Evolutionary conservation across 2,797 vertebrate species (phyloP), one percentile per base, ranked within the genome.

Genomic region (Arctocebus calabarensis): DNA sequence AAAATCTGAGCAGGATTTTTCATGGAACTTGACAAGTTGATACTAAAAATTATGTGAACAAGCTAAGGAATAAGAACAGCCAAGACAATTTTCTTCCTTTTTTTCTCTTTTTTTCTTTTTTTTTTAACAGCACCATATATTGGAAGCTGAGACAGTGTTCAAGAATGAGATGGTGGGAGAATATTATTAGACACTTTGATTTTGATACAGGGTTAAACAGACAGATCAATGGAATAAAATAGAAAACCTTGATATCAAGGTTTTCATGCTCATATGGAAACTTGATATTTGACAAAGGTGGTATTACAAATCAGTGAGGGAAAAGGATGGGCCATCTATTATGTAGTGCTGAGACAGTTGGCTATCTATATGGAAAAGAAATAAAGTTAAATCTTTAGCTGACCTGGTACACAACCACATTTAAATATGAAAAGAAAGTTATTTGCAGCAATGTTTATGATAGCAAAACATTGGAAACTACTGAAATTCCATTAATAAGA

Each of bases 361-460:
- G 25, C 79, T 74, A 32, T 25, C 79, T 83, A 40, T 37, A 5
- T 52, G 57, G 55, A 83, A 61, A 74, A 73, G 48, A 70, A 88
- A 68, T 5, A 73, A 83, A 52, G 43, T 62, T 64, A 81, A 64
- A 59, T 59, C 34, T 61, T 17, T 59, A 40, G 22, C 45, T 83
- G 32, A 83, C 55, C 68, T 64, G n/a, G 62, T 52, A 83, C 8
- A 32, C 25, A 52, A 91, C 48, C 40, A 61, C 23, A 40, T 74
- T 86, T 83, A 62, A 62, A 52, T 74, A 83, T 32, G 57, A 40
- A 83, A 83, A 73, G 66, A 73, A 83, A 62, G 62, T 91, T 91
- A 74, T 32, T 82, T 62, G 57, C 57, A 62, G 25, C 43, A 62
- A 2, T 83, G 79, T 74, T 91, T 74, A 40, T 74, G 75, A 86